These are phyloP conservation scores for Brachionus paranguensis DNA, from an alignment of 1,140 invertebrate species.

Conservation along the genomic window DNA sequence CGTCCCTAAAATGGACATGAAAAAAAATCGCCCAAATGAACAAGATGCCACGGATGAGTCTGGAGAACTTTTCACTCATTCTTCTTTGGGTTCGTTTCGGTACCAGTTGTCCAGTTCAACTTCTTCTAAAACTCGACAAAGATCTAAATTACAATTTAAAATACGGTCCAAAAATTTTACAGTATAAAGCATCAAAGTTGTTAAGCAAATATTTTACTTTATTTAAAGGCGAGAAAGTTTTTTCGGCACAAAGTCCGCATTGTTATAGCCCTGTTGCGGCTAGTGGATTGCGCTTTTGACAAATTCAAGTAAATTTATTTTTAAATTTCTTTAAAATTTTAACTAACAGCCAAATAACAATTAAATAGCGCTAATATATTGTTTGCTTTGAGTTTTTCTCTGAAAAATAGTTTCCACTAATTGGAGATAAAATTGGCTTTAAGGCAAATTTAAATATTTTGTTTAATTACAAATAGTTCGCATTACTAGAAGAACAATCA, in stretches of 20 bases:
- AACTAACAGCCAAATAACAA: background rate
- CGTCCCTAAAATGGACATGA: background rate
- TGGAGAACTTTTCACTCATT: background rate
- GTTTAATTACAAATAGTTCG: background rate
- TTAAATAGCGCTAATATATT: background rate
- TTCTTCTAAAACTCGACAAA: background rate
- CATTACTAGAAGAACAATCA: background rate
- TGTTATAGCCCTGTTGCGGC: background rate
- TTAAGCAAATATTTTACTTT: background rate
- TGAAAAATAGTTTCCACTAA: background rate
- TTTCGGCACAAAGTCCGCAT: slow-evolving; percentile 28
- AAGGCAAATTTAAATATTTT: background rate
- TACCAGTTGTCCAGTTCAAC: background rate
- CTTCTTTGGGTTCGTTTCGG: background rate
- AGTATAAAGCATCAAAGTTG: background rate
- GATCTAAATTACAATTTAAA: background rate
- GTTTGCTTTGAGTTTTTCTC: background rate
- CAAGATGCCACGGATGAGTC: background rate
- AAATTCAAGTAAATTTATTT: background rate
- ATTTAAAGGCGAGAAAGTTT: slow-evolving; percentile 18
- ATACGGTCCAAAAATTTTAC: background rate
- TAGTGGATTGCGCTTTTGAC: background rate
- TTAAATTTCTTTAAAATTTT: background rate
- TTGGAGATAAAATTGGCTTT: background rate
- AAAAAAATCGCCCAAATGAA: background rate